A percentile compares a stretch with the other conserved stretches of the same genome.
These are phyloP conservation scores for Phthorimaea operculella DNA, from an alignment of 1,140 invertebrate species.

Conservation along the genomic window DNA sequence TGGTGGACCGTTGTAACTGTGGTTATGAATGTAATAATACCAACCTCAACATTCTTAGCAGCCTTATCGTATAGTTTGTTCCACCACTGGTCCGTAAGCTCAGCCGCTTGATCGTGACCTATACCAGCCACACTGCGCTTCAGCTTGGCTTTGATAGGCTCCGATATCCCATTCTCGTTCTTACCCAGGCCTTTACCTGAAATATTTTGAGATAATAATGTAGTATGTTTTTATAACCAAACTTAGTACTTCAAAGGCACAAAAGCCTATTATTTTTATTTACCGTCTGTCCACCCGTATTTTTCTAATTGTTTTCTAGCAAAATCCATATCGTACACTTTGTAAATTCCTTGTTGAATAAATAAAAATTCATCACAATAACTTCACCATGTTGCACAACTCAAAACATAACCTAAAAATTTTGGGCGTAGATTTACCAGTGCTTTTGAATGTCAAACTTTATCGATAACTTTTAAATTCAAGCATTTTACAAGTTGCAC, in stretches of 20 bases:
- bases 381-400: neutral
- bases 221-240: no score
- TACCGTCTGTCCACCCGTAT: constrained; percentile 79
- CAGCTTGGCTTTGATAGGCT: constrained; percentile 79
- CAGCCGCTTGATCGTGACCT: constrained; percentile 76
- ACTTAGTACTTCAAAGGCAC: no score
- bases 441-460: no score
- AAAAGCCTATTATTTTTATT: no score
- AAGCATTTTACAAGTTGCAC: no score
- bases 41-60: constrained; percentile 72
- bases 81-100: constrained; percentile 87
- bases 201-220: neutral
- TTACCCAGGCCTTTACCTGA: constrained; percentile 85
- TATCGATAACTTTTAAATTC: no score
- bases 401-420: neutral
- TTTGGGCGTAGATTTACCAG: no score
- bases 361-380: no score
- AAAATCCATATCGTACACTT: constrained; percentile 66
- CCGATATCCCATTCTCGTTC: constrained; percentile 77
- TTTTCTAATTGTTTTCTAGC: constrained; percentile 73
- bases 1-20: no score
- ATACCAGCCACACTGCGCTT: constrained; percentile 83
- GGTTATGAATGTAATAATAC: no score
- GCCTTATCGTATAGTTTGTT: constrained; percentile 80
- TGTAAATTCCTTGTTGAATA: no score